phyloP scores from a whole-genome alignment of 1,140 invertebrate species.

The Euura saliciscinereae region DNA sequence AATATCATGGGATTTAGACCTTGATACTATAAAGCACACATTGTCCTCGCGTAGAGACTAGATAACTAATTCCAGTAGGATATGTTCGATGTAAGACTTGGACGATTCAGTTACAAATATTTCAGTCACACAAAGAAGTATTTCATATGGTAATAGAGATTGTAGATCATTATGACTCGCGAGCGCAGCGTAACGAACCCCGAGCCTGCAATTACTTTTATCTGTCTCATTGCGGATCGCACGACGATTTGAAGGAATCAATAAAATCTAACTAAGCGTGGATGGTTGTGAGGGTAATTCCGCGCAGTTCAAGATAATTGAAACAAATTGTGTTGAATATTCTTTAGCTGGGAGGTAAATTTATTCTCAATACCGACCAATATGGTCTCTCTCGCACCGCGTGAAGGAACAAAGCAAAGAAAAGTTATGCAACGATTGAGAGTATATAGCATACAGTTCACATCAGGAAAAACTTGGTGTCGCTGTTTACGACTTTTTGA shows the following conservation, averaged over 20 bases:
- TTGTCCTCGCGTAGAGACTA: neutral
- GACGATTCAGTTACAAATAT: neutral
- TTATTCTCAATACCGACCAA: no score
- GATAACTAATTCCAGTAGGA: neutral
- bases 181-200: neutral
- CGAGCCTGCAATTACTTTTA: neutral
- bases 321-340: no score
- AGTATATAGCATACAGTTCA: no score
- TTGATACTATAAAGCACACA: neutral
- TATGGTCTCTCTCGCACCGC: no score
- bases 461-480: no score
- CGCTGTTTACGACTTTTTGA: no score
- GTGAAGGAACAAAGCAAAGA: no score
- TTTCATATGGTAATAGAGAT: neutral
- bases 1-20: neutral
- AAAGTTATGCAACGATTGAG: no score
- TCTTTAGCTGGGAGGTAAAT: no score
- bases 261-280: neutral
- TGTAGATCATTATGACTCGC: neutral
- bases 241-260: neutral
- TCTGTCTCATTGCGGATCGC: neutral
- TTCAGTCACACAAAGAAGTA: neutral
- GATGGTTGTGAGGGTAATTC: no score
- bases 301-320: no score
- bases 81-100: neutral